These are phyloP conservation scores for Craniophora ligustri DNA, from an alignment of 2,888 invertebrate species.

Conservation along the genomic window DNA sequence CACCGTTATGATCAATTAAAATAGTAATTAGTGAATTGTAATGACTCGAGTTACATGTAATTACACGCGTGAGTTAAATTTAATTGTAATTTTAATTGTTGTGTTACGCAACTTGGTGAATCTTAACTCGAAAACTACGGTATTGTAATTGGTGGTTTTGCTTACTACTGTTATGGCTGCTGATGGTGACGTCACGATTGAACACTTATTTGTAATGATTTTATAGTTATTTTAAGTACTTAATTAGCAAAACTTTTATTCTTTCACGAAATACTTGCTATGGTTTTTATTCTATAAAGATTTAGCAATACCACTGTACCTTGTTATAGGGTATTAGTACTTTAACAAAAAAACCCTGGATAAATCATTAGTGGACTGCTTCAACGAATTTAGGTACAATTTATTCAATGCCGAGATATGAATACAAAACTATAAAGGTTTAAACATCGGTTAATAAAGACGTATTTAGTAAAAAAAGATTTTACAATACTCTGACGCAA, in stretches of 20 bases:
- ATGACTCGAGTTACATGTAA: slow-evolving; percentile 36
- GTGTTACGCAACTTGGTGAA: slow-evolving; percentile 45
- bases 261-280: too few species aligned
- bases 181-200: neutral
- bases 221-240: too few species aligned
- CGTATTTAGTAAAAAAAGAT: slow-evolving; percentile 29
- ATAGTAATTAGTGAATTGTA: slow-evolving; percentile 52
- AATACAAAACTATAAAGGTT: too few species aligned
- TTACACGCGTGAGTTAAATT: slow-evolving; percentile 37
- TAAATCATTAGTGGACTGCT: too few species aligned
- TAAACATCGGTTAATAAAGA: slow-evolving; percentile 19
- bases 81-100: slow-evolving; percentile 48
- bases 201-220: too few species aligned
- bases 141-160: slow-evolving; percentile 30
- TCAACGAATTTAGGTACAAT: too few species aligned
- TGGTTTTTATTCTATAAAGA: too few species aligned
- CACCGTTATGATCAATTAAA: slow-evolving; percentile 51
- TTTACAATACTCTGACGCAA: slow-evolving; percentile 48
- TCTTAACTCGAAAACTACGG: slow-evolving; percentile 20
- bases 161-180: slow-evolving; percentile 3
- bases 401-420: too few species aligned
- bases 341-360: too few species aligned
- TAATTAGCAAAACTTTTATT: too few species aligned
- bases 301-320: too few species aligned
- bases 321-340: too few species aligned